Percentiles rank a stretch among this genome's conserved stretches.
Conservation (phyloP, 2,113 vertebrate genomes). For the Emydocephalus ijimae region DNA sequence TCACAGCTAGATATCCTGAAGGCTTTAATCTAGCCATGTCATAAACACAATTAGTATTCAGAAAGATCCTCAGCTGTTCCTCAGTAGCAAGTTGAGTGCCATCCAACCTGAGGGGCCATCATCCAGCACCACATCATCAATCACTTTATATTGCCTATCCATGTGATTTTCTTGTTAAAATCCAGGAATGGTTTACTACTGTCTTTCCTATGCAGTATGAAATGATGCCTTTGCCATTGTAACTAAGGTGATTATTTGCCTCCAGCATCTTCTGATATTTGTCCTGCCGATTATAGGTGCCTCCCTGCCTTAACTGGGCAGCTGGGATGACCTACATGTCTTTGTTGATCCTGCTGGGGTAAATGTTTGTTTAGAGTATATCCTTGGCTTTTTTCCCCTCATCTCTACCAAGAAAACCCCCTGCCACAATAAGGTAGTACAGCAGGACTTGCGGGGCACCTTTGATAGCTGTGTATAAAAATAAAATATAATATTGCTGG, state of each 20-base stretch:
- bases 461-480: background rate
- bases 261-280: background rate
- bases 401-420: background rate
- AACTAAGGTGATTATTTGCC: background rate
- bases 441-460: background rate
- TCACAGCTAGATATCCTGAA: background rate
- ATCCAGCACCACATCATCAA: background rate
- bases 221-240: background rate
- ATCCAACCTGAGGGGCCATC: background rate
- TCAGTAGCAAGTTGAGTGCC: background rate
- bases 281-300: background rate
- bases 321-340: background rate
- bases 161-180: background rate
- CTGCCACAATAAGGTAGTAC: background rate
- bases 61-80: background rate
- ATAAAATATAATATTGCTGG: background rate
- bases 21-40: background rate
- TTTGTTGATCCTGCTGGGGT: background rate
- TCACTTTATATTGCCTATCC: background rate
- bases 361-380: background rate
- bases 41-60: background rate
- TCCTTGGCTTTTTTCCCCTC: background rate
- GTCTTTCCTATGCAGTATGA: background rate
- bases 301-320: background rate
- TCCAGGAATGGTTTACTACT: background rate